These are phyloP conservation scores for Botrylloides violaceus DNA, from an alignment of 23 tunicate genomes.

Conservation along the genomic window DNA sequence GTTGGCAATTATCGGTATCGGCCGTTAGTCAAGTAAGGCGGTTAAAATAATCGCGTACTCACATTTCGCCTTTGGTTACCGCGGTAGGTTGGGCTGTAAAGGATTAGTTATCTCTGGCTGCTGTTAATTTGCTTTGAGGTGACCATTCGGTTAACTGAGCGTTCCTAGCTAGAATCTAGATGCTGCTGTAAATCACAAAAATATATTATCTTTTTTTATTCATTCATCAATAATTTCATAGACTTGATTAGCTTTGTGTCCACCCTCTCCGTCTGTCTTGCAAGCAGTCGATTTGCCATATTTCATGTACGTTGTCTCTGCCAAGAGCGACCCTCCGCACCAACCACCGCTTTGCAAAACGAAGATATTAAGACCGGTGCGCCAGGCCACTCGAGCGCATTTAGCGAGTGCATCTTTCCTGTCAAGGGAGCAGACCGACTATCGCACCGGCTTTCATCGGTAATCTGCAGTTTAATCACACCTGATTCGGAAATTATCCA, in stretches of 20 bases:
- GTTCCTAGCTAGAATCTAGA: too few species aligned
- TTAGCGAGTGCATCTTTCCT: slow-evolving; percentile 20
- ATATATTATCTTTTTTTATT: too few species aligned
- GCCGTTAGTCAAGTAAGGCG: too few species aligned
- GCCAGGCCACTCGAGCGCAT: slow-evolving; percentile 13
- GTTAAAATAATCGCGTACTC: too few species aligned
- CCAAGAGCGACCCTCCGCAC: slow-evolving; percentile 6
- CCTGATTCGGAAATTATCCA: slow-evolving; percentile 20
- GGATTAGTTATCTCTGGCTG: too few species aligned
- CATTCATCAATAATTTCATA: slow-evolving; percentile 15
- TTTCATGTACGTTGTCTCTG: background rate
- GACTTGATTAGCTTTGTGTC: slow-evolving; percentile 10
- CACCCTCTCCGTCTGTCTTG: slow-evolving; percentile 18
- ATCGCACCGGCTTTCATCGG: background rate
- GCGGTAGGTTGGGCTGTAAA: too few species aligned
- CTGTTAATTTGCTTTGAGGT: too few species aligned
- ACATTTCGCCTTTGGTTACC: too few species aligned
- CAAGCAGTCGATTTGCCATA: background rate
- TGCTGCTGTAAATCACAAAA: too few species aligned
- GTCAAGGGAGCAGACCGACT: background rate
- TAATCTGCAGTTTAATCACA: background rate
- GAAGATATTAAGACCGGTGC: background rate
- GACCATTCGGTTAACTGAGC: too few species aligned
- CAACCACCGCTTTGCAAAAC: slow-evolving; percentile 21
- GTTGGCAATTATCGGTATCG: too few species aligned